phyloP scores from a whole-genome alignment of 2,888 invertebrate species.

The Agrochola lota region DNA sequence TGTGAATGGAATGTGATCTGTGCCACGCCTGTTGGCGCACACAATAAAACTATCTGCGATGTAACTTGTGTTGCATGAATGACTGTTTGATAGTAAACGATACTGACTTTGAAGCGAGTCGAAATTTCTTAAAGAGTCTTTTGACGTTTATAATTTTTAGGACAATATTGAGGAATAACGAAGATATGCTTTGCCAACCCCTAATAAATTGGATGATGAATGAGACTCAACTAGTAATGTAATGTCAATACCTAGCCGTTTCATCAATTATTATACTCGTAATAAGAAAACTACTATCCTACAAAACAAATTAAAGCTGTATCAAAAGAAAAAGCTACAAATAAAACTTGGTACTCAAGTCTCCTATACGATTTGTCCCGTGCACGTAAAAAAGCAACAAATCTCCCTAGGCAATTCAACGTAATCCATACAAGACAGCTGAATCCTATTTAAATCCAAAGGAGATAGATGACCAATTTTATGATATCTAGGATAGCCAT shows the following conservation, averaged over 20 bases:
- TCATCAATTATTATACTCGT: neutral
- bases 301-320: neutral
- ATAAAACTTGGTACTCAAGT: constrained; percentile 10
- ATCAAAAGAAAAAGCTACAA: constrained; percentile 7
- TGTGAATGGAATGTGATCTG: constrained; percentile 29
- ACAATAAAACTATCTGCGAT: constrained; percentile 73
- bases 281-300: neutral
- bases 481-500: constrained; percentile 69
- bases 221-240: too few species aligned
- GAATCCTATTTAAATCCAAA: constrained; percentile 76
- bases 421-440: constrained; percentile 81
- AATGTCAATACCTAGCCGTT: neutral
- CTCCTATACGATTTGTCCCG: constrained; percentile 5
- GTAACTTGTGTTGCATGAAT: constrained; percentile 50
- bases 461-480: constrained; percentile 78
- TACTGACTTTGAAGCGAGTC: neutral
- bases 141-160: neutral
- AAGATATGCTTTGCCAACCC: too few species aligned
- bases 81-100: constrained; percentile 54
- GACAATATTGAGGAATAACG: neutral
- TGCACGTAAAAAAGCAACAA: constrained; percentile 75
- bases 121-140: neutral
- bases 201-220: neutral
- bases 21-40: constrained; percentile 74
- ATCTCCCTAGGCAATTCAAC: constrained; percentile 78